Evolutionary conservation across 2,888 invertebrate genomes (phyloP), one percentile per base, ranked within the genome.

Genomic region (Linnaemya vulpina): DNA sequence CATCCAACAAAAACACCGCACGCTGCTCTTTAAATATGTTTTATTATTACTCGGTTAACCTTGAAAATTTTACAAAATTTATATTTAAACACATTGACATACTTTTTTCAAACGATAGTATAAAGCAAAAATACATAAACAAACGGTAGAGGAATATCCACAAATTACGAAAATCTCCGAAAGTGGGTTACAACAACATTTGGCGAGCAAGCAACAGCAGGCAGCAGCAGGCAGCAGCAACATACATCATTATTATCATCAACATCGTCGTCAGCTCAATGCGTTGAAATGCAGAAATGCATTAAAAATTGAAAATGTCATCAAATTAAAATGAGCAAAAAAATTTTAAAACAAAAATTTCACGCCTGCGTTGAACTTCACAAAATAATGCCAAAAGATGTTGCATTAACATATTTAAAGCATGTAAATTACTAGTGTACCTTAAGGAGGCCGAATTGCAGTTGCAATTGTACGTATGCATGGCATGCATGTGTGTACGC

Each of bases 31-130:
- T 30, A 7, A 25, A 53, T 71, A 62, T 53, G 22, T 53, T 20
- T 55, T 76, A 35, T 46, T 62, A 62, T 68, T 38, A 20, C 15
- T 76, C 46, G 10, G 5, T 55, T 76, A 82, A 82, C 85, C 85
- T 79, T 85, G 82, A 85, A 85, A 71, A 60, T 75, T 46, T 30
- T 13, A 75, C 22, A 76, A 55, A n/a, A 71, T 71, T 73, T 67
- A 49, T 65, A 53, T 70, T 58, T 73, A 76, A 74, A 22, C 71
- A 46, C 60, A 38, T 84, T 81, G 80, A 73, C 77, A 77, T 30
- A 84, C 80, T 76, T 84, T 73, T 65, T 49, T 53, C 30, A 30
- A n/a, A 30, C 30, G 30, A 30, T 30, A 30, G 5, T 5, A 30
- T 30, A 30, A 30, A 30, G 30, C 5, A 30, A 30, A 30, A 30